phyloP scores from a whole-genome alignment of 2,797 vertebrate species.

The Buphagus erythrorhynchus region DNA sequence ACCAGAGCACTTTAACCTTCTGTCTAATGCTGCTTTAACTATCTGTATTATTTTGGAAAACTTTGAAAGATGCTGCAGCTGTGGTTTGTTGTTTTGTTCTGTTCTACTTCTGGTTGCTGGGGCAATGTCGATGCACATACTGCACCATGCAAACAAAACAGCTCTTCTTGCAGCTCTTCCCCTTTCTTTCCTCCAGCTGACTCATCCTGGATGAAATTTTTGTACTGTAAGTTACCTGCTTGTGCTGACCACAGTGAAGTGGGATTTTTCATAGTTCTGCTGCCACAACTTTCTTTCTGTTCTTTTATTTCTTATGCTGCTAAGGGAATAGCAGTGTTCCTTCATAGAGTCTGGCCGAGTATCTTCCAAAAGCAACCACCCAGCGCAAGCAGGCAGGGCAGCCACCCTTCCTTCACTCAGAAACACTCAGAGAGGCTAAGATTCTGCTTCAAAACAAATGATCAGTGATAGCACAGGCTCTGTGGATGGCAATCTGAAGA shows the following conservation, averaged over 20 bases:
- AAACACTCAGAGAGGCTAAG: background rate
- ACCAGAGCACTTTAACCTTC: background rate
- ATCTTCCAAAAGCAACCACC: background rate
- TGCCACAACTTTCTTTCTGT: background rate
- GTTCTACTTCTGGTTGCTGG: background rate
- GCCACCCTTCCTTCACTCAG: background rate
- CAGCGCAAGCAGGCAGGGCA: background rate
- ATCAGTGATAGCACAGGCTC: rapidly evolving
- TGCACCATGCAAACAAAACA: rapidly evolving
- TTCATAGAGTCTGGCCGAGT: background rate
- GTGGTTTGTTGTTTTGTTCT: background rate
- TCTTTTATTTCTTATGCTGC: background rate
- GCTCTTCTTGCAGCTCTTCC: background rate
- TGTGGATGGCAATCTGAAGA: background rate
- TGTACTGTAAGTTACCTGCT: background rate
- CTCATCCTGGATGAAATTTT: background rate
- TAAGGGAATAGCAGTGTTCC: background rate
- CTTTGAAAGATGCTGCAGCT: background rate
- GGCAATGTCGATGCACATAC: rapidly evolving
- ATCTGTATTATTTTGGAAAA: background rate
- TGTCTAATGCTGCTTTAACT: background rate
- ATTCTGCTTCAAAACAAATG: background rate
- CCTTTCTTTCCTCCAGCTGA: background rate
- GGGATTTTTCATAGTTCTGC: background rate
- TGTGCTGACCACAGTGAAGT: background rate